Conservation (phyloP, 2,797 vertebrate species). For the Oreonectes daqikongensis region DNA sequence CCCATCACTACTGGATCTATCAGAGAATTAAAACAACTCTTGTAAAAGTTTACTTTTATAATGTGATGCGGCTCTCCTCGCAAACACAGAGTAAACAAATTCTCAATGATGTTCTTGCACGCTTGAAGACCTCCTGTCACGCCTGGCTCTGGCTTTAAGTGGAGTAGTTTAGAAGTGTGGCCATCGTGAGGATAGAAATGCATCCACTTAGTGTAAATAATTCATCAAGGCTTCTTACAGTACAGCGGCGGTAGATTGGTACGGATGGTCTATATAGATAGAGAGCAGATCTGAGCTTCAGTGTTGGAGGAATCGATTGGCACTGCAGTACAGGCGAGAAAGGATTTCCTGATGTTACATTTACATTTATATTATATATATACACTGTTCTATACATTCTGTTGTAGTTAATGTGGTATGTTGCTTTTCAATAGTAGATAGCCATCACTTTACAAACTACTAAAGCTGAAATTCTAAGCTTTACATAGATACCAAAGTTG, state of each 20-base stretch:
- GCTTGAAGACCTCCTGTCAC: conserved; percentile 11
- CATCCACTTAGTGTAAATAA: conserved; percentile 56
- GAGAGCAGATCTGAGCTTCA: conserved; percentile 30
- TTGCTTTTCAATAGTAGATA: too few relatives aligned
- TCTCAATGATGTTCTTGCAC: background rate
- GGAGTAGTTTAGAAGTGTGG: conserved; percentile 31
- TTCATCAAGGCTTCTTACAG: conserved; percentile 50
- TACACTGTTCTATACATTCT: too few relatives aligned
- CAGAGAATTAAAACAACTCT: background rate
- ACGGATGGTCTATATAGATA: conserved; percentile 35
- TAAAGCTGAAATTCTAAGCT: too few relatives aligned
- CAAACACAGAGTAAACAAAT: conserved; percentile 11
- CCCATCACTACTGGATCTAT: background rate
- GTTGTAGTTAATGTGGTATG: too few relatives aligned
- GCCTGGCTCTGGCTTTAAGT: background rate
- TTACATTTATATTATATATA: too few relatives aligned
- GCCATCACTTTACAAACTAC: too few relatives aligned
- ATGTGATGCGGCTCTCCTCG: background rate
- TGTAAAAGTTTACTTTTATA: background rate
- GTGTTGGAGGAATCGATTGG: conserved; percentile 19
- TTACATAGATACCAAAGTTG: too few relatives aligned
- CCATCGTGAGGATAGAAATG: conserved; percentile 32
- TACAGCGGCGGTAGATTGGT: conserved; percentile 20
- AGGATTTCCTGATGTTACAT: conserved; percentile 1
- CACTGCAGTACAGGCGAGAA: conserved; percentile 31